Conservation (phyloP, 2,888 invertebrate species). For the Eupithecia abbreviata region DNA sequence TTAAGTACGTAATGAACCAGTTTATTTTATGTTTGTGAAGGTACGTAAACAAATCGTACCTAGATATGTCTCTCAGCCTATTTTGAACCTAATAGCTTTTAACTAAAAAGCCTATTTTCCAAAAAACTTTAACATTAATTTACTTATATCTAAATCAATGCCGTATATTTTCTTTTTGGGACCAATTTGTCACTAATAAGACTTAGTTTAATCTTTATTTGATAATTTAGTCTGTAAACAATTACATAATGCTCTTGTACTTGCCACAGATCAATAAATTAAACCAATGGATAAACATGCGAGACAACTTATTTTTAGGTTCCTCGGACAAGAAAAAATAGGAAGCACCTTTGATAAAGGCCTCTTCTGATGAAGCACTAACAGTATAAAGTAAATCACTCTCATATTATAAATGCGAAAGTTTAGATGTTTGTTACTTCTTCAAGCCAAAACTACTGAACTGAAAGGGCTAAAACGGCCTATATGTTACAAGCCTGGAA, state of each 20-base stretch:
- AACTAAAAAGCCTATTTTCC: slow-evolving; percentile 17
- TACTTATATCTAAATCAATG: slow-evolving; percentile 45
- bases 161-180: slow-evolving; percentile 54
- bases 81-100: background rate
- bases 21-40: slow-evolving; percentile 18
- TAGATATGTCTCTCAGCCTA: background rate
- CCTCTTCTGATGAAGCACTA: background rate
- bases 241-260: slow-evolving; percentile 47
- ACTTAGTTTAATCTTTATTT: slow-evolving; percentile 63
- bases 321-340: background rate
- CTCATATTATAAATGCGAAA: too few relatives aligned
- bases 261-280: slow-evolving; percentile 8
- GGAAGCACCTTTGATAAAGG: background rate
- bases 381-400: background rate
- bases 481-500: too few relatives aligned
- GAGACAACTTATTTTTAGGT: background rate
- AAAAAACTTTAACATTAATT: background rate
- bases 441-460: too few relatives aligned
- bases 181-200: slow-evolving; percentile 74
- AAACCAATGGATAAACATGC: background rate
- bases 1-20: slow-evolving; percentile 36
- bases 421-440: too few relatives aligned
- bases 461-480: too few relatives aligned
- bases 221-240: slow-evolving; percentile 61
- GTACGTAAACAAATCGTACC: slow-evolving; percentile 3